Conservation (phyloP, 2,888 invertebrate species). For the Apocheima hispidaria region DNA sequence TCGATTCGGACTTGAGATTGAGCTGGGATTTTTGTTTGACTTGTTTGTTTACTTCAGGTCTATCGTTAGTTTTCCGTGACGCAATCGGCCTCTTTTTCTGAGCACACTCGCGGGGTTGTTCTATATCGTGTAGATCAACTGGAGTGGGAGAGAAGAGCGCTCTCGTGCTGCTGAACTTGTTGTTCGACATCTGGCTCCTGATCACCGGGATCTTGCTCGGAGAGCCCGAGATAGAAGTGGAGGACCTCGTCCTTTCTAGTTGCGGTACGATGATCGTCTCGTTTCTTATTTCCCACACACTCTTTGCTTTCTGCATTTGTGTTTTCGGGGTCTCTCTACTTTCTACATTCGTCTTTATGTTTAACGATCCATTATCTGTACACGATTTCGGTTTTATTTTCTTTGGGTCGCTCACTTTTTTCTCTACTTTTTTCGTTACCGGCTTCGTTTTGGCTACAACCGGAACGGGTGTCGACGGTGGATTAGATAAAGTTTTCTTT, state of each 20-base stretch:
- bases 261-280: conserved; percentile 68
- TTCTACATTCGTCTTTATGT: conserved; percentile 69
- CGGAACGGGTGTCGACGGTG: conserved; percentile 81
- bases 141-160: conserved; percentile 86
- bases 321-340: conserved; percentile 70
- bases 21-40: conserved; percentile 81
- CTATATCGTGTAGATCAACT: conserved; percentile 84
- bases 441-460: conserved; percentile 79
- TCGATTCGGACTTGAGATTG: conserved; percentile 73
- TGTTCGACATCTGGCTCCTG: conserved; percentile 82
- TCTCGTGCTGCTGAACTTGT: conserved; percentile 82
- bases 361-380: conserved; percentile 75
- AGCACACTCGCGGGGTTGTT: conserved; percentile 85
- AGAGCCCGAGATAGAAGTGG: conserved; percentile 85
- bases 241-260: conserved; percentile 81
- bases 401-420: conserved; percentile 74
- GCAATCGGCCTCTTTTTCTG: conserved; percentile 77
- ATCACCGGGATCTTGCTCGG: conserved; percentile 88
- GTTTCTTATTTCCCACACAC: conserved; percentile 84
- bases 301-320: conserved; percentile 83
- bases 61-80: conserved; percentile 70
- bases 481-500: conserved; percentile 84
- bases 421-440: conserved; percentile 74
- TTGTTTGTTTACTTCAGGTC: conserved; percentile 73
- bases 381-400: conserved; percentile 76